These are phyloP conservation scores for Perizoma affinitatum DNA, from an alignment of 2,888 invertebrate species.

Conservation along the genomic window DNA sequence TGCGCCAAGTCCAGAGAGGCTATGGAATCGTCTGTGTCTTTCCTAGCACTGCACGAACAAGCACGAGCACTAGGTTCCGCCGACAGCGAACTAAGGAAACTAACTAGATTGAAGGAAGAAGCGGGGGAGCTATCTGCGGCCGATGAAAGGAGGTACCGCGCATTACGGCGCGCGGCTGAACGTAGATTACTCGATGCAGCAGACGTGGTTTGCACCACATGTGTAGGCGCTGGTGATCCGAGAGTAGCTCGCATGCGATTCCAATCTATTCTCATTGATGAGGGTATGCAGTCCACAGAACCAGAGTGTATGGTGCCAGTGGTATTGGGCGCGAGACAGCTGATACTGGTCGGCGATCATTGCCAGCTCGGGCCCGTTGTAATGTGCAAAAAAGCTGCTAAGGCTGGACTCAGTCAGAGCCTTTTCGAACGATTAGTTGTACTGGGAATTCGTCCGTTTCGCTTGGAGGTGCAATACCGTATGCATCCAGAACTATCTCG, in stretches of 20 bases:
- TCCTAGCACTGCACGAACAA: conserved; percentile 98
- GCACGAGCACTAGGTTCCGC: conserved; percentile 97
- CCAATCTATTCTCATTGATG: conserved; percentile 97
- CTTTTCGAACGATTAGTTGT: conserved; percentile 98
- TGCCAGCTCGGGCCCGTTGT: conserved; percentile 99
- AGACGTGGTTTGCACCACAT: conserved; percentile 99
- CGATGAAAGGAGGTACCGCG: conserved; percentile 97
- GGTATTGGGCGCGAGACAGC: conserved; percentile 97
- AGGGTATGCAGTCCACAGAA: conserved; percentile 98
- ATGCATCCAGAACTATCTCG: conserved; percentile 99
- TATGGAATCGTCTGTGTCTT: conserved; percentile 98
- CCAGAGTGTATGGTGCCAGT: conserved; percentile 99
- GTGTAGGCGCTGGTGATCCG: conserved; percentile 99
- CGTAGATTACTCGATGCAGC: conserved; percentile 96
- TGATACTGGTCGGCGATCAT: conserved; percentile 99
- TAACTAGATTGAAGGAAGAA: conserved; percentile 98
- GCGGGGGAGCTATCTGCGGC: conserved; percentile 98
- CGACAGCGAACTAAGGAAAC: conserved; percentile 94
- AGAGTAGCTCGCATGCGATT: conserved; percentile 96
- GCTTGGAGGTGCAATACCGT: conserved; percentile 98
- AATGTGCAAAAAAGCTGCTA: conserved; percentile 99
- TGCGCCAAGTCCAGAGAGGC: conserved; percentile 99
- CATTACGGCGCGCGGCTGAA: conserved; percentile 95
- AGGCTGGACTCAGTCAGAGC: conserved; percentile 98
- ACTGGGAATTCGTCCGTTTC: conserved; percentile 97